Evolutionary conservation across 2,888 invertebrate genomes (phyloP).

Genomic region (Sisyra terminalis): DNA sequence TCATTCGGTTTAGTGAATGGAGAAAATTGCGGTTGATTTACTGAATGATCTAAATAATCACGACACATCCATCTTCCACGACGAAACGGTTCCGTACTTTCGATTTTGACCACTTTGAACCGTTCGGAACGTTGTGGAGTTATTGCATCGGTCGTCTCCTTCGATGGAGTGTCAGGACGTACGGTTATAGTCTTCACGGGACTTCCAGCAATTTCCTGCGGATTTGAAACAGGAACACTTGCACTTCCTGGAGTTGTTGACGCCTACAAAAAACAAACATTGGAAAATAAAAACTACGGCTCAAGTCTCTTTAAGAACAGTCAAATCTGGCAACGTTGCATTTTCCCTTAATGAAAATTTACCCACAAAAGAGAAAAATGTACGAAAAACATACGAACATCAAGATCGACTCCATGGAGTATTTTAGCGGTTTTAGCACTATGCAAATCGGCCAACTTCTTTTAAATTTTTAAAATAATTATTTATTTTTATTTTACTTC

Average conservation of each 20-base stretch:
- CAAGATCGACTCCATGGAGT: too few species aligned
- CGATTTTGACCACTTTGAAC: constrained; percentile 91
- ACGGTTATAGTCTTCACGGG: constrained; percentile 9
- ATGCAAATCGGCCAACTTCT: too few species aligned
- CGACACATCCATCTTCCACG: constrained; percentile 89
- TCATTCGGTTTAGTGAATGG: constrained; percentile 1
- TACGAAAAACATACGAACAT: too few species aligned
- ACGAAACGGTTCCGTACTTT: constrained; percentile 85
- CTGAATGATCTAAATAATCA: constrained; percentile 81
- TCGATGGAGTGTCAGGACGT: constrained; percentile 9
- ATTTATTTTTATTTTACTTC: too few species aligned
- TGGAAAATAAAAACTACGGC: too few species aligned
- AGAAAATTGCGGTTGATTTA: constrained; percentile 4
- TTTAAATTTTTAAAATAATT: too few species aligned
- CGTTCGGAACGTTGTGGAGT: constrained; percentile 35
- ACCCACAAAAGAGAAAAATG: too few species aligned
- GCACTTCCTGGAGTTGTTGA: constrained; percentile 4
- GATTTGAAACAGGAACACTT: constrained; percentile 14
- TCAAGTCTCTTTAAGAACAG: too few species aligned
- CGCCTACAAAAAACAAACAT: too few species aligned
- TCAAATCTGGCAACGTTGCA: too few species aligned
- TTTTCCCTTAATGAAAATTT: too few species aligned
- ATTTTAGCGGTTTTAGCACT: too few species aligned
- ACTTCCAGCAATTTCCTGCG: constrained; percentile 12
- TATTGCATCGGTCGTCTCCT: not conserved